These are phyloP conservation scores for Tragelaphus imberbis DNA, from an alignment of 2,113 vertebrate species.

Conservation along the genomic window DNA sequence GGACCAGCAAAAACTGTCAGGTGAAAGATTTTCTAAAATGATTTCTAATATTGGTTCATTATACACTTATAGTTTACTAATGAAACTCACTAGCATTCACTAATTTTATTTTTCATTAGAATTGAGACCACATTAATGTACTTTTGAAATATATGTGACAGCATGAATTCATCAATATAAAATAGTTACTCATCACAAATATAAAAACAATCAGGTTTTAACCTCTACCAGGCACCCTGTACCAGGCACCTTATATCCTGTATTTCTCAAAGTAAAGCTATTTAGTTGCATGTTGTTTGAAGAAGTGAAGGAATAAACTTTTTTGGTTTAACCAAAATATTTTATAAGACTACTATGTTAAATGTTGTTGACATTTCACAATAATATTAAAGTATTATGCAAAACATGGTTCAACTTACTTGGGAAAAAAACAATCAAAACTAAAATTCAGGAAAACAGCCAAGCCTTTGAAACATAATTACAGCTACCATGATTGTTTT, in stretches of 20 bases:
- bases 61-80: background rate
- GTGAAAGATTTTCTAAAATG: background rate
- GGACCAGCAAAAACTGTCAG: background rate
- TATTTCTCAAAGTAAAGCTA: background rate
- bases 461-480: slow-evolving; percentile 2
- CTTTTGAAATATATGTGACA: background rate
- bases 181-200: background rate
- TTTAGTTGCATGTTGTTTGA: background rate
- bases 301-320: background rate
- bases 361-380: background rate
- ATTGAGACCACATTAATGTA: background rate
- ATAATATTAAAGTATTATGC: background rate
- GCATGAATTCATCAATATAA: background rate
- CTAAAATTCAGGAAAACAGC: background rate
- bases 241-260: background rate
- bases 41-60: background rate
- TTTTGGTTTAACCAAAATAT: background rate
- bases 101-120: slow-evolving; percentile 17
- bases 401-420: background rate
- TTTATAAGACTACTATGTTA: background rate
- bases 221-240: background rate
- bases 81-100: background rate
- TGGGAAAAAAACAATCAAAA: background rate
- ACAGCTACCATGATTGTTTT: background rate
- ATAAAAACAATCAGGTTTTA: background rate